Conservation (phyloP, 2,888 invertebrate genomes). For the Scaptomyza polygonia region DNA sequence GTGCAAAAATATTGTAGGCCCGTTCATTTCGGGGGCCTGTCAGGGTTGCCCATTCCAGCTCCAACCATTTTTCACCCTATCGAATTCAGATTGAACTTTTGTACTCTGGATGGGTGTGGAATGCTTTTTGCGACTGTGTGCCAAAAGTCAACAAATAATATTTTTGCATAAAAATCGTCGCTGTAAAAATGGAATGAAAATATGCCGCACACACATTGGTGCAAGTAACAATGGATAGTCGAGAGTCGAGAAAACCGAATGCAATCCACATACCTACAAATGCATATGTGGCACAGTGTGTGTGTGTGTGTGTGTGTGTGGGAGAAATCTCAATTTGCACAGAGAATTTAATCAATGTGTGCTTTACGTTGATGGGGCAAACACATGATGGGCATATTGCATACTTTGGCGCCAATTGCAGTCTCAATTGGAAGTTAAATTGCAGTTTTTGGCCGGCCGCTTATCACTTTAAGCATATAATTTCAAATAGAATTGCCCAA, state of each 20-base stretch:
- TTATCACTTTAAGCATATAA: constrained; percentile 73
- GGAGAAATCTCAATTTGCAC: constrained; percentile 66
- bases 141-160: constrained; percentile 79
- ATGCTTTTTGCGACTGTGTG: constrained; percentile 41
- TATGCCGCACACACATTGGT: constrained; percentile 39
- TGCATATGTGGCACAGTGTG: constrained; percentile 5
- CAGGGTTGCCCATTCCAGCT: constrained; percentile 6
- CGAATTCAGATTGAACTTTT: constrained; percentile 44
- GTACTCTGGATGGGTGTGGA: constrained; percentile 1
- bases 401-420: constrained; percentile 23
- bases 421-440: constrained; percentile 15
- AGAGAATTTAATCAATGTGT: constrained; percentile 69
- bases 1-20: constrained; percentile 43
- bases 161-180: constrained; percentile 73
- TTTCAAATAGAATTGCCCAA: constrained; percentile 76
- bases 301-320: neutral
- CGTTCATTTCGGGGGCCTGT: constrained; percentile 30
- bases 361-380: constrained; percentile 39
- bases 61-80: neutral
- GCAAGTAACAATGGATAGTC: constrained; percentile 11
- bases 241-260: constrained; percentile 4
- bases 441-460: constrained; percentile 36
- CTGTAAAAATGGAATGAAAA: constrained; percentile 71
- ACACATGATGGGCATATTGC: constrained; percentile 9
- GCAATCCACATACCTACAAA: constrained; percentile 1